These are phyloP conservation scores for Melieria omissa DNA, from an alignment of 2,888 invertebrate genomes.

Conservation along the genomic window DNA sequence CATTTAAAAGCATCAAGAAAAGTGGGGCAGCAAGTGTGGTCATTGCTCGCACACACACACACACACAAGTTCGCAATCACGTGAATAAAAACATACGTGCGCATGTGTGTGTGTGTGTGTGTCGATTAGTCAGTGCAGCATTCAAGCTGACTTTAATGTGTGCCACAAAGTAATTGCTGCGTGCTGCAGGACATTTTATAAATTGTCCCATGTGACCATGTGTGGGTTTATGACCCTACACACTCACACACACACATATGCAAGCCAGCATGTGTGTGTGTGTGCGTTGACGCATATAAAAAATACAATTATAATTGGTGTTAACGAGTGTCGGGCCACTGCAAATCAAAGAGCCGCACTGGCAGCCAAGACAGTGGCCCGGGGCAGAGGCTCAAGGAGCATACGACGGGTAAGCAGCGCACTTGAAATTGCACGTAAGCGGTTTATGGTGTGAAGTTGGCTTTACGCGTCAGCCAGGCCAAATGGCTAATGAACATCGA, in stretches of 20 bases:
- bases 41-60: too few relatives aligned
- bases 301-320: slow-evolving; percentile 5
- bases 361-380: too few relatives aligned
- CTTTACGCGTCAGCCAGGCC: too few relatives aligned
- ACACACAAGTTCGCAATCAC: not conserved
- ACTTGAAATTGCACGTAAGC: too few relatives aligned
- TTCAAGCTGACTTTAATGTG: slow-evolving; percentile 9
- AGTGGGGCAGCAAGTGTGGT: not conserved
- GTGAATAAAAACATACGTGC: not conserved
- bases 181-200: slow-evolving; percentile 19
- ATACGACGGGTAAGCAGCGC: too few relatives aligned
- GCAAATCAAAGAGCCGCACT: too few relatives aligned
- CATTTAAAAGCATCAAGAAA: not conserved
- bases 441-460: too few relatives aligned
- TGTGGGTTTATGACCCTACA: not conserved
- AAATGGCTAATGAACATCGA: too few relatives aligned
- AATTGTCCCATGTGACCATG: slow-evolving; percentile 11
- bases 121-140: not conserved
- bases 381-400: too few relatives aligned
- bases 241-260: not conserved
- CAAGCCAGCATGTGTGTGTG: not conserved
- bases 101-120: slow-evolving; percentile 6
- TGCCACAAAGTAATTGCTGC: slow-evolving; percentile 13
- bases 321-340: not conserved
- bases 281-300: not conserved